Base-by-base conservation (phyloP, 2,113 vertebrate genomes). In the Otocyon megalotis region DNA sequence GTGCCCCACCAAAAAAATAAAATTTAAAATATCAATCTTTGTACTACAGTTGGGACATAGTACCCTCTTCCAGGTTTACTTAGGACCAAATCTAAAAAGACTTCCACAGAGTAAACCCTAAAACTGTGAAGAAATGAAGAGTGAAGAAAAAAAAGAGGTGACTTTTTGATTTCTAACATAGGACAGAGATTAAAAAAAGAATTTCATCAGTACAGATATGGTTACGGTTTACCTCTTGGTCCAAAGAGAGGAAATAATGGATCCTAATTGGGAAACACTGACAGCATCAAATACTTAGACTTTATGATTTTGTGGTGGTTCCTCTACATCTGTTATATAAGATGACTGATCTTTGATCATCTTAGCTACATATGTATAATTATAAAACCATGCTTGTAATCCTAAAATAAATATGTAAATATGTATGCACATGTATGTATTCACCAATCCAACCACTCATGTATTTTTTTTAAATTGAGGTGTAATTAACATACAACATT, bases 61-160 rank as follows among this genome's bases (percentile, higher is more conserved):
- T 62, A 15, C 2, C 43, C 30, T 71, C 17, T 74, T 58, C 30
- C 67, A 67, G n/a, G 82, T 17, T 79, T 67, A 43, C 32, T 94
- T 90, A 79, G 72, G 53, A 90, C 13, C 26, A 84, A 95, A 81
- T 93, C 30, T 69, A 79, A 93, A 48, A 12, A 24, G 72, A 50
- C 35, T 50, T 84, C 12, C 69, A 71, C 15, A 9, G 65, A 81
- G 3, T 96, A 95, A 93, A 65, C n/a, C 28, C 58, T 71, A 80
- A 76, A 88, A 81, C 32, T 91, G 43, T 76, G 37, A 93, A 95
- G 60, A 95, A 93, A 84, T 84, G 67, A 35, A 69, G 67, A 69
- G 67, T 19, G 67, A 69, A 69, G 67, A 35, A 77, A 58, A 94
- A 90, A 90, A 2, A 43, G 63, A 93, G 37, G 69, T 37, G 50